These are phyloP conservation scores for Enoplosus armatus DNA, from an alignment of 2,797 vertebrate genomes.

Conservation along the genomic window DNA sequence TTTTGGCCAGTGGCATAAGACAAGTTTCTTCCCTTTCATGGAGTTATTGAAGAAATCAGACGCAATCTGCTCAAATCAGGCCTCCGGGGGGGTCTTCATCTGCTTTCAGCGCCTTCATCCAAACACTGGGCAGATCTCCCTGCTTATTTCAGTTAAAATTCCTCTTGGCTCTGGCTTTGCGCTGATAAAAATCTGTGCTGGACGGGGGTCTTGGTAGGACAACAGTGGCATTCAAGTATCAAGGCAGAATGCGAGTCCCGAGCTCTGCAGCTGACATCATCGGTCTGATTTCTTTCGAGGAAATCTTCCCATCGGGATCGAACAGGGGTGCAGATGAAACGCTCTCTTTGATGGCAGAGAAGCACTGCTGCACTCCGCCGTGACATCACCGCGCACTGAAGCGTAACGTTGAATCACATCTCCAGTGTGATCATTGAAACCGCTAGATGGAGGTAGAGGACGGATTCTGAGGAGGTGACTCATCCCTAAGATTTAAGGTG, in stretches of 20 bases:
- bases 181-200: conserved; percentile 26
- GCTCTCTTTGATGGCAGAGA: background rate
- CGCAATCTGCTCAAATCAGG: background rate
- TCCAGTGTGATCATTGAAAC: background rate
- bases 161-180: background rate
- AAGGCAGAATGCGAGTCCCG: conserved; percentile 23
- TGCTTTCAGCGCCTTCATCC: conserved; percentile 24
- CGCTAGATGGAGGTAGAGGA: background rate
- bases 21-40: background rate
- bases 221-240: conserved; percentile 46
- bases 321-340: conserved; percentile 15
- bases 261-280: conserved; percentile 26
- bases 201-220: conserved; percentile 31
- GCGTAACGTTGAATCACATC: background rate
- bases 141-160: conserved; percentile 20
- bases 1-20: background rate
- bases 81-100: conserved; percentile 6
- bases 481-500: background rate
- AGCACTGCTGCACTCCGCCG: background rate
- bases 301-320: background rate
- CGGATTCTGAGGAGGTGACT: background rate
- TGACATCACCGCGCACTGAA: background rate
- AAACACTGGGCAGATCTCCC: conserved; percentile 34
- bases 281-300: background rate
- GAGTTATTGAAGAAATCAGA: conserved; percentile 18